These are phyloP conservation scores for Thripadectes ignobilis DNA, from an alignment of 2,797 vertebrate species.

Conservation along the genomic window DNA sequence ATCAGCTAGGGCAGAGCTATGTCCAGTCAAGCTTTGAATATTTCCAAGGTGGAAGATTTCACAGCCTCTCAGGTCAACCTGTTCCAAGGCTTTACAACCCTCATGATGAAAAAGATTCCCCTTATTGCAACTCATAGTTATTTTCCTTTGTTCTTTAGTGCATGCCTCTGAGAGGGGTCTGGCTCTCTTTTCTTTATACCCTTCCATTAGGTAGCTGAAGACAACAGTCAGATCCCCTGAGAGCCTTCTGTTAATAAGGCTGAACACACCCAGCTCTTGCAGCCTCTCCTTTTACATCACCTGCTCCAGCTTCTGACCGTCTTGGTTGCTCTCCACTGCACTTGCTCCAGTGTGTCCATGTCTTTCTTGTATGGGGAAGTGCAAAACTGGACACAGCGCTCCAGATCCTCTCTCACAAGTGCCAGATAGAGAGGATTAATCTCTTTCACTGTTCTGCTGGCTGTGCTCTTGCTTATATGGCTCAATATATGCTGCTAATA, in stretches of 20 bases:
- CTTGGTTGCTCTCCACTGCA: not conserved
- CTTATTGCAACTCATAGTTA: not conserved
- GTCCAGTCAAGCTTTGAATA: not conserved
- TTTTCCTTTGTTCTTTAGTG: conserved; percentile 16
- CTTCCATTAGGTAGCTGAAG: not conserved
- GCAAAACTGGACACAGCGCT: not conserved
- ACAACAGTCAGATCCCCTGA: not conserved
- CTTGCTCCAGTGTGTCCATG: not conserved
- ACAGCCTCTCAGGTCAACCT: not conserved
- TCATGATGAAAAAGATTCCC: not conserved
- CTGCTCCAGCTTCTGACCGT: not conserved
- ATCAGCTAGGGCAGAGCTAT: not conserved
- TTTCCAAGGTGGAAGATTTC: not conserved
- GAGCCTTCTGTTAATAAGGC: not conserved
- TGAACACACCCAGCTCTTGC: not conserved
- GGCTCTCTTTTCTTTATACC: not conserved
- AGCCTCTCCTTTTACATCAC: not conserved
- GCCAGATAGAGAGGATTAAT: not conserved
- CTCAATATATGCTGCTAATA: not conserved
- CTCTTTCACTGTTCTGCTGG: not conserved
- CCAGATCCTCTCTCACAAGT: not conserved
- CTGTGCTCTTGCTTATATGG: not conserved
- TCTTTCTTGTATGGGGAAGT: not conserved
- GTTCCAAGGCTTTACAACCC: not conserved
- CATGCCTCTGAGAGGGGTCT: not conserved